These are phyloP conservation scores for Drosophila watanabei DNA, from an alignment of 1,140 invertebrate genomes.

Conservation along the genomic window DNA sequence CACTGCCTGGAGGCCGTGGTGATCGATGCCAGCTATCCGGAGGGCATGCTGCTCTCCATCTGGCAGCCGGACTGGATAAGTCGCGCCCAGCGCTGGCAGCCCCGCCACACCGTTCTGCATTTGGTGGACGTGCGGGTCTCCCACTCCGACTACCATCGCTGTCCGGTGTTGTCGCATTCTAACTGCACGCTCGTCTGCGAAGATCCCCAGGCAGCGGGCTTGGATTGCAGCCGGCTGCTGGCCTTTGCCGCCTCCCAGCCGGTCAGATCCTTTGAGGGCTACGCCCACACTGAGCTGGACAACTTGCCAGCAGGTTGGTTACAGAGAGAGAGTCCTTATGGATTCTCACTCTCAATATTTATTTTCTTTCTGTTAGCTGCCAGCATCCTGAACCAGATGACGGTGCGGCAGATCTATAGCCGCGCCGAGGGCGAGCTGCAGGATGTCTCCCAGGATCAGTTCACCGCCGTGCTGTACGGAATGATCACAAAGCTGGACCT, in stretches of 20 bases:
- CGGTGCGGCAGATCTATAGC: slow-evolving; percentile 86
- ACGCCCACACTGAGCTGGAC: slow-evolving; percentile 34
- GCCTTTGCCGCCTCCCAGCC: slow-evolving; percentile 47
- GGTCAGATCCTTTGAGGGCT: slow-evolving; percentile 37
- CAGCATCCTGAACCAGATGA: slow-evolving; percentile 86
- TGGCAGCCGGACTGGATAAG: slow-evolving; percentile 86
- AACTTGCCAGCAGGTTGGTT: slow-evolving; percentile 59
- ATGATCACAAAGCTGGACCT: slow-evolving; percentile 86
- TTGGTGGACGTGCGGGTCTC: slow-evolving; percentile 86
- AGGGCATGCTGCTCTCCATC: slow-evolving; percentile 82
- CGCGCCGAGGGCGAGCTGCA: slow-evolving; percentile 77
- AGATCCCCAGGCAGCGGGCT: slow-evolving; percentile 70
- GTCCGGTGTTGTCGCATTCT: slow-evolving; percentile 69
- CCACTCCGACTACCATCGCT: slow-evolving; percentile 81
- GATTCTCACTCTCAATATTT: neutral
- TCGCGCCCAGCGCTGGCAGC: slow-evolving; percentile 82
- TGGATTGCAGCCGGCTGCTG: slow-evolving; percentile 41
- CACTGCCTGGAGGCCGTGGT: slow-evolving; percentile 86
- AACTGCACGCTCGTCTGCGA: slow-evolving; percentile 85
- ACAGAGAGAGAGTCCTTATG: too few relatives aligned
- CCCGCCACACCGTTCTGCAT: slow-evolving; percentile 85
- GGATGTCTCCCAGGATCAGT: slow-evolving; percentile 82
- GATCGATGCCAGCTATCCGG: slow-evolving; percentile 84
- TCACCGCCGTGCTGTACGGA: slow-evolving; percentile 86
- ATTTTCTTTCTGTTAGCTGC: slow-evolving; percentile 57